A percentile compares a stretch with the other conserved stretches of the same genome.
phyloP scores from a whole-genome alignment of 2,888 invertebrate genomes.

The Drosophila atripex region DNA sequence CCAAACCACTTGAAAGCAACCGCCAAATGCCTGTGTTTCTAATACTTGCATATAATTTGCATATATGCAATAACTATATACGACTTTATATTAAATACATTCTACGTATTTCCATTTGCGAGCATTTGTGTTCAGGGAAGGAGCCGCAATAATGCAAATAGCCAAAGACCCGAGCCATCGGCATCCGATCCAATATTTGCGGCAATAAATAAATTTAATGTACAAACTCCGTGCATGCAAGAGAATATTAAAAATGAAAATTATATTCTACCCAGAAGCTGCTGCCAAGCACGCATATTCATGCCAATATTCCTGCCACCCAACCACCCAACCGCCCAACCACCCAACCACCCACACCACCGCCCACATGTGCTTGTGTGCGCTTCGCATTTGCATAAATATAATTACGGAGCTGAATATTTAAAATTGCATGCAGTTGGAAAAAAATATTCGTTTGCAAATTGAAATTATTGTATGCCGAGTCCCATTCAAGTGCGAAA shows the following conservation, averaged over 20 bases:
- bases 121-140: constrained; percentile 22
- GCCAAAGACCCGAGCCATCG: constrained; percentile 53
- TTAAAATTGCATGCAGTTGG: constrained; percentile 65
- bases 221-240: constrained; percentile 74
- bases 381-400: constrained; percentile 75
- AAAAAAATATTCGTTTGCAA: constrained; percentile 61
- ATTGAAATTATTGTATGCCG: constrained; percentile 63
- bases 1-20: not conserved
- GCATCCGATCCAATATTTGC: constrained; percentile 81
- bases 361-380: constrained; percentile 41
- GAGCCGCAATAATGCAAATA: constrained; percentile 66
- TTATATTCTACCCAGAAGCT: constrained; percentile 73
- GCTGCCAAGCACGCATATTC: constrained; percentile 51
- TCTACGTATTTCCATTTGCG: constrained; percentile 14
- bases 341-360: constrained; percentile 25
- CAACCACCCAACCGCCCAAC: not conserved
- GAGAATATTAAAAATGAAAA: constrained; percentile 81
- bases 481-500: constrained; percentile 46
- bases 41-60: not conserved
- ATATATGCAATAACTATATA: not conserved
- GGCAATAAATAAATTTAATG: constrained; percentile 81
- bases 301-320: constrained; percentile 38
- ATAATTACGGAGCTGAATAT: constrained; percentile 76
- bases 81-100: constrained; percentile 1
- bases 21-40: not conserved